phyloP scores from a whole-genome alignment of 1,140 invertebrate species.

The Monomorium pharaonis region DNA sequence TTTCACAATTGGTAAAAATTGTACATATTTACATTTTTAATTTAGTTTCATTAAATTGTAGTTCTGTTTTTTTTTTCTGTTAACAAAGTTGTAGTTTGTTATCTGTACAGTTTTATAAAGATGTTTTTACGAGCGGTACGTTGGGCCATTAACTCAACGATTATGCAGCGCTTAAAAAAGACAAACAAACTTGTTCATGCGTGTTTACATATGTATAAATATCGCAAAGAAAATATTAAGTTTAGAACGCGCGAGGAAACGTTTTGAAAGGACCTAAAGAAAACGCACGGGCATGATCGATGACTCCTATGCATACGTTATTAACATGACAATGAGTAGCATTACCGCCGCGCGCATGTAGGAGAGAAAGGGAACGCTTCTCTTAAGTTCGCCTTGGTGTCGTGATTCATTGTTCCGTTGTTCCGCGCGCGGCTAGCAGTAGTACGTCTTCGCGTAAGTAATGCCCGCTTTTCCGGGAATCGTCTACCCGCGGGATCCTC shows the following conservation, averaged over 20 bases:
- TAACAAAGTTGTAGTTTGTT: background rate
- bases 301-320: conserved; percentile 61
- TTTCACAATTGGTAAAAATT: background rate
- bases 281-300: conserved; percentile 61
- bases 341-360: background rate
- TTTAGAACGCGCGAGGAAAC: conserved; percentile 29
- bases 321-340: conserved; percentile 70
- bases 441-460: conserved; percentile 57
- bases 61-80: background rate
- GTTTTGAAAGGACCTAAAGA: conserved; percentile 33
- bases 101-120: background rate
- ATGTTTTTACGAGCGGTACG: background rate
- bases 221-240: conserved; percentile 51
- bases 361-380: conserved; percentile 17
- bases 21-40: background rate
- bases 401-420: conserved; percentile 66
- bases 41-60: background rate
- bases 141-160: conserved; percentile 36
- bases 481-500: conserved; percentile 48
- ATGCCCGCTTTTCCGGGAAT: conserved; percentile 46
- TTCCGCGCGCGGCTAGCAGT: conserved; percentile 48
- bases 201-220: conserved; percentile 33
- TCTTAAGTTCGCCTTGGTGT: conserved; percentile 39
- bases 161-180: conserved; percentile 63
- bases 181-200: background rate